phyloP scores from a whole-genome alignment of 1,140 invertebrate species.

The Steinernema khuongi region DNA sequence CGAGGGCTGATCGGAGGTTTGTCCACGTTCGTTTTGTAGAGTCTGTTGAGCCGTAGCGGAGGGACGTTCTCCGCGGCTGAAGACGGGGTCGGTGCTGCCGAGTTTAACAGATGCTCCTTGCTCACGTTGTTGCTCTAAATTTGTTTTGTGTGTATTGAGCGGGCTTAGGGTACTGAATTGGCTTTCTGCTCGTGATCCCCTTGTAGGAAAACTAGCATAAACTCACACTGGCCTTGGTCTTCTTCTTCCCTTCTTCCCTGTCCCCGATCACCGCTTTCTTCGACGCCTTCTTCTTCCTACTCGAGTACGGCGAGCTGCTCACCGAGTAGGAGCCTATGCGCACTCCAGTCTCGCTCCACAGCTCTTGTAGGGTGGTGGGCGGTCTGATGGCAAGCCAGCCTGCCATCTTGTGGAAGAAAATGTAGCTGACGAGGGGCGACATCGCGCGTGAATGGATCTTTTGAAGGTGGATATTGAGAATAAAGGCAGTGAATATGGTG shows the following conservation, averaged over 20 bases:
- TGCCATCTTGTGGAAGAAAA: slow-evolving; percentile 57
- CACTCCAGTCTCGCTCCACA: slow-evolving; percentile 54
- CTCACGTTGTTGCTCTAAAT: background rate
- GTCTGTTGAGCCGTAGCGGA: background rate
- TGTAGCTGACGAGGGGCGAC: slow-evolving; percentile 46
- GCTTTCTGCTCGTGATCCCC: slow-evolving; percentile 25
- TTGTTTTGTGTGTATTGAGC: slow-evolving; percentile 15
- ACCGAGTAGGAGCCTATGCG: background rate
- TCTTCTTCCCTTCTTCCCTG: background rate
- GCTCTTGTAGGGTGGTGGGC: slow-evolving; percentile 49
- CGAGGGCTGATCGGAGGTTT: background rate
- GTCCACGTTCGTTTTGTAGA: slow-evolving; percentile 6
- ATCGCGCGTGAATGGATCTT: slow-evolving; percentile 54
- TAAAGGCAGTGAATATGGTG: slow-evolving; percentile 57
- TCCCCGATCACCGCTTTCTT: background rate
- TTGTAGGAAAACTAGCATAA: slow-evolving; percentile 6
- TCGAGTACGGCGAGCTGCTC: background rate
- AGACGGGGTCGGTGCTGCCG: background rate
- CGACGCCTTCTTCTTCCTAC: slow-evolving; percentile 8
- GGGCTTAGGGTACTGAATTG: background rate
- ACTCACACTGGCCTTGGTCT: slow-evolving; percentile 16
- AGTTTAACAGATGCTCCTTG: background rate
- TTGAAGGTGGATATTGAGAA: slow-evolving; percentile 56
- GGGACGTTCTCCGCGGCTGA: background rate
- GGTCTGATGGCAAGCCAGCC: slow-evolving; percentile 47